Percentiles rank a stretch among this genome's conserved stretches.
phyloP scores from a whole-genome alignment of 2,797 vertebrate species.

The Phoeniculus purpureus region DNA sequence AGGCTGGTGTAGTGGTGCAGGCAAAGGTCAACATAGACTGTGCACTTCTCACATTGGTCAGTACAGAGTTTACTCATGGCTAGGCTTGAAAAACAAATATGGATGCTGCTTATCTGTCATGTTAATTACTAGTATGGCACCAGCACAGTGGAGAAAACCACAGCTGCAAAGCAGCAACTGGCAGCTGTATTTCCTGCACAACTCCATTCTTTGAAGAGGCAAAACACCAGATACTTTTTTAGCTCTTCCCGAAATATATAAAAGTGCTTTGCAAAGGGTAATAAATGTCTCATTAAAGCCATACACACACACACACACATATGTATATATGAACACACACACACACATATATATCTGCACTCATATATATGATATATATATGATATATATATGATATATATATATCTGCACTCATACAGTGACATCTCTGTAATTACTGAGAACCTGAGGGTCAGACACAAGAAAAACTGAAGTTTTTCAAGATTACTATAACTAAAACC shows the following conservation, averaged over 20 bases:
- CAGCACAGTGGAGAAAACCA: neutral
- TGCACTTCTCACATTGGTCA: neutral
- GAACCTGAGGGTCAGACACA: neutral
- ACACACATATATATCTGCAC: too few relatives aligned
- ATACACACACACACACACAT: too few relatives aligned
- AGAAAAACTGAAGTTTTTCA: neutral
- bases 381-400: too few relatives aligned
- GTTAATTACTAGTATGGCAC: neutral
- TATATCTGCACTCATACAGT: neutral
- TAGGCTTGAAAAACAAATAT: neutral
- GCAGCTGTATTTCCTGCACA: neutral
- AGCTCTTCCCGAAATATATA: neutral
- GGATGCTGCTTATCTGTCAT: neutral
- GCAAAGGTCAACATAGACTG: neutral
- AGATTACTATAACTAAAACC: neutral
- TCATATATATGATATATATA: too few relatives aligned
- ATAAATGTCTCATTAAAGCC: neutral
- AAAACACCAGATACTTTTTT: neutral
- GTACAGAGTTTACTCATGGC: neutral
- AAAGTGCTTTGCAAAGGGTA: neutral
- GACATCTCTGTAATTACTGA: neutral
- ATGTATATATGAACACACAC: too few relatives aligned
- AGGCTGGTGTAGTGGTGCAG: neutral
- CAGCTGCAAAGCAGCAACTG: neutral
- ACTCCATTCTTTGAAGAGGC: neutral